Conservation (phyloP, 2,797 vertebrate species). For the Otolemur crassicaudatus region DNA sequence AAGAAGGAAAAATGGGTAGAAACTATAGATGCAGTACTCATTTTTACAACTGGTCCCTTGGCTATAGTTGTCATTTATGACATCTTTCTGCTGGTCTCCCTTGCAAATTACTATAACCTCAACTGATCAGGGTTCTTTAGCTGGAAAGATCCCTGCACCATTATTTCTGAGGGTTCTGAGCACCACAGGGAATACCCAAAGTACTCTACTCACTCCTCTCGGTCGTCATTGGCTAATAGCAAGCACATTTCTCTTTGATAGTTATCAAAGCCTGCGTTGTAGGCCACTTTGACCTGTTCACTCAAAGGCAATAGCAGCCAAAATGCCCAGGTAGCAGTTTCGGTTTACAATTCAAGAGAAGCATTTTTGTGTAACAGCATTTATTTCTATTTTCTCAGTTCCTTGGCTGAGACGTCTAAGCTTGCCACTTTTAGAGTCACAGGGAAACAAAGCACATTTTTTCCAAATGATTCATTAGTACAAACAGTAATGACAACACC, state of each 20-base stretch:
- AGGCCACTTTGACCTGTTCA: neutral
- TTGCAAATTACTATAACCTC: neutral
- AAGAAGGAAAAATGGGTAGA: neutral
- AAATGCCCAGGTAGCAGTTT: neutral
- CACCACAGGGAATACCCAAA: neutral
- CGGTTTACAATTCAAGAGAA: neutral
- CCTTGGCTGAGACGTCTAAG: neutral
- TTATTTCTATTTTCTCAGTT: neutral
- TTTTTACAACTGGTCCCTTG: neutral
- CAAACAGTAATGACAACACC: neutral
- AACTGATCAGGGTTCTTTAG: neutral
- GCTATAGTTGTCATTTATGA: neutral
- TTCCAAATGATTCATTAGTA: neutral
- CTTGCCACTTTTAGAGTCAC: neutral
- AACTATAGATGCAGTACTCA: neutral
- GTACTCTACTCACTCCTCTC: accelerated
- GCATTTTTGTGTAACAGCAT: neutral
- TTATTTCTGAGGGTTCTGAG: neutral
- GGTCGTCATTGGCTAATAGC: neutral
- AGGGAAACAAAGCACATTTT: neutral
- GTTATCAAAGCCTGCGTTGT: neutral
- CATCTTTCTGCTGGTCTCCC: neutral
- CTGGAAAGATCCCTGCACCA: neutral
- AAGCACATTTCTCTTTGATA: neutral
- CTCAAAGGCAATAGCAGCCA: neutral